These are phyloP conservation scores for Oscheius sp. DNA, from an alignment of 2,888 invertebrate species.

Conservation along the genomic window DNA sequence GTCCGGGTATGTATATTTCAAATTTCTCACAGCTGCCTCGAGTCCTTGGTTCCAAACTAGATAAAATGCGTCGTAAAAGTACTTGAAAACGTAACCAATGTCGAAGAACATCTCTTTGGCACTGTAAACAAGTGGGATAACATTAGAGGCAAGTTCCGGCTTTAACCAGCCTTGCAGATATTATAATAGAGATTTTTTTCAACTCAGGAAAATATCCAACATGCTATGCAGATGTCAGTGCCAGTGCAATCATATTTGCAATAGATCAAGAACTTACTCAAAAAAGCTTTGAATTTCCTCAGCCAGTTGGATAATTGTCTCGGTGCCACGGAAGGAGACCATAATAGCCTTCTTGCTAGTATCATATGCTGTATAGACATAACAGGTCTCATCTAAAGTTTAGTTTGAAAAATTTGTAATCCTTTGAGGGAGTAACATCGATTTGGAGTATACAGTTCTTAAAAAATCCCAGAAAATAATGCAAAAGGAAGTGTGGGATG, in stretches of 20 bases:
- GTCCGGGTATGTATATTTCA: slow-evolving; percentile 44
- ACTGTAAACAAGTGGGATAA: neutral
- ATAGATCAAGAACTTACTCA: no score
- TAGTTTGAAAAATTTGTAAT: no score
- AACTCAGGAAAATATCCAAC: no score
- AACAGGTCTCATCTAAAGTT: slow-evolving; percentile 6
- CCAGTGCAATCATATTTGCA: neutral
- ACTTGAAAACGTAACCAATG: slow-evolving; percentile 45
- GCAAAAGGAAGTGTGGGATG: no score
- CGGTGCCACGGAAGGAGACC: slow-evolving; percentile 8
- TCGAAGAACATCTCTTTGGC: slow-evolving; percentile 34
- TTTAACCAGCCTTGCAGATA: no score
- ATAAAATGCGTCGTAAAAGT: slow-evolving; percentile 52
- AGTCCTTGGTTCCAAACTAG: slow-evolving; percentile 48
- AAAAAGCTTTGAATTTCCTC: slow-evolving; percentile 18
- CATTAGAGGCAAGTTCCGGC: neutral
- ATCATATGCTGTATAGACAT: slow-evolving; percentile 4
- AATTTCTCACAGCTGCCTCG: slow-evolving; percentile 27
- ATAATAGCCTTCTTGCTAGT: slow-evolving; percentile 3
- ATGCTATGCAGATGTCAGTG: no score
- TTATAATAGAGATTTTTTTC: no score
- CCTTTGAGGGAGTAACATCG: no score
- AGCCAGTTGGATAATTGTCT: neutral
- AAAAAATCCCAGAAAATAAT: no score
- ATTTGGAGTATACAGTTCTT: no score